phyloP scores from a whole-genome alignment of 2,113 vertebrate genomes.

The Odobenus rosmarus region DNA sequence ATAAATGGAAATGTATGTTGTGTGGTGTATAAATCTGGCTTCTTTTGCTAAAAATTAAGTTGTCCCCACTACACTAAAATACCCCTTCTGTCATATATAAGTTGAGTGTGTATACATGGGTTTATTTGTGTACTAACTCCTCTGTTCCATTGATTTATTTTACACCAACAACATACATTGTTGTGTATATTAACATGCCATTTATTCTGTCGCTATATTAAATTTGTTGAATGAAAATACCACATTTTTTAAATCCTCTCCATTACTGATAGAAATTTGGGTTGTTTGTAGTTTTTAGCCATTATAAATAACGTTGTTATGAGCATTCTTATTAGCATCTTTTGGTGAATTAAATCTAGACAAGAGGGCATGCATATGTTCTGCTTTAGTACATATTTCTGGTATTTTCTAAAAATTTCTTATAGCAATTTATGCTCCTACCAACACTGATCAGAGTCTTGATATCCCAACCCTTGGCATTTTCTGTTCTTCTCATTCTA shows the following conservation, averaged over 20 bases:
- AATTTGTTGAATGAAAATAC: neutral
- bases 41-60: neutral
- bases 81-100: neutral
- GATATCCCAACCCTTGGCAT: neutral
- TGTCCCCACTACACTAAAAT: neutral
- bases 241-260: neutral
- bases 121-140: neutral
- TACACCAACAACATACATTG: neutral
- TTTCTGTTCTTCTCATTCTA: constrained; percentile 17
- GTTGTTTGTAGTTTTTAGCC: neutral
- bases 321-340: neutral
- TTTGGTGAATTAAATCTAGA: neutral
- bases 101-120: neutral
- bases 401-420: neutral
- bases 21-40: neutral
- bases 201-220: neutral
- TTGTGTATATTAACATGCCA: neutral
- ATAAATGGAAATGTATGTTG: neutral
- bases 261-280: neutral
- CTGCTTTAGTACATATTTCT: neutral
- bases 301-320: neutral
- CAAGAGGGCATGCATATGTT: neutral
- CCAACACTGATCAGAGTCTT: neutral
- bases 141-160: neutral
- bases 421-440: neutral